Evolutionary conservation across 1,140 invertebrate genomes (phyloP).

Genomic region (Monochamus saltuarius): DNA sequence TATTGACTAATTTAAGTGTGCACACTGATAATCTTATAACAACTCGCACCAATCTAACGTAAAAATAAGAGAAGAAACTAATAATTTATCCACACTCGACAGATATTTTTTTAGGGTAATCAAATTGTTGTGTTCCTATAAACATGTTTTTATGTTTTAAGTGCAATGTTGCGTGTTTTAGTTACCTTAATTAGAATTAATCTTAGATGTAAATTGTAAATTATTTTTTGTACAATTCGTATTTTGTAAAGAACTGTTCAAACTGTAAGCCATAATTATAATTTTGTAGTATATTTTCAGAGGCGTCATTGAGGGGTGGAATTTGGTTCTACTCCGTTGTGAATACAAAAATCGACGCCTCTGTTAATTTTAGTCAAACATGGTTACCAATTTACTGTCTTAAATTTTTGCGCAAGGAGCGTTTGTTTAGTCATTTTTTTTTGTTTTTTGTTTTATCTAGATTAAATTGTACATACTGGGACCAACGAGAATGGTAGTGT

Average conservation of each 20-base stretch:
- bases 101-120: neutral
- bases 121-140: conserved; percentile 33
- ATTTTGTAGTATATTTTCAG: neutral
- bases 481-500: conserved; percentile 32
- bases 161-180: conserved; percentile 29
- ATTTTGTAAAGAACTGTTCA: conserved; percentile 24
- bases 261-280: conserved; percentile 23
- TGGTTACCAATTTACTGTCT: conserved; percentile 40
- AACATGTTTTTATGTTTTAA: conserved; percentile 25
- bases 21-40: conserved; percentile 17
- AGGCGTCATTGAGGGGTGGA: too few species aligned
- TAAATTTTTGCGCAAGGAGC: conserved; percentile 30
- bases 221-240: conserved; percentile 31
- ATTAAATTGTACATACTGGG: conserved; percentile 34
- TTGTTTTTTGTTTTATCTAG: conserved; percentile 5
- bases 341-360: conserved; percentile 11
- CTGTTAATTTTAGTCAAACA: conserved; percentile 38
- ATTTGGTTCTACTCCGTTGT: too few species aligned
- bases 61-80: conserved; percentile 25
- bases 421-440: conserved; percentile 29
- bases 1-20: conserved; percentile 10
- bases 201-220: conserved; percentile 22
- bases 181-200: conserved; percentile 28
- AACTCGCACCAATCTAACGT: conserved; percentile 25
- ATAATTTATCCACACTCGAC: conserved; percentile 11